Evolutionary conservation across 53 echinoderm and acorn worm species (phyloP).

Genomic region (Stichopus horrens): DNA sequence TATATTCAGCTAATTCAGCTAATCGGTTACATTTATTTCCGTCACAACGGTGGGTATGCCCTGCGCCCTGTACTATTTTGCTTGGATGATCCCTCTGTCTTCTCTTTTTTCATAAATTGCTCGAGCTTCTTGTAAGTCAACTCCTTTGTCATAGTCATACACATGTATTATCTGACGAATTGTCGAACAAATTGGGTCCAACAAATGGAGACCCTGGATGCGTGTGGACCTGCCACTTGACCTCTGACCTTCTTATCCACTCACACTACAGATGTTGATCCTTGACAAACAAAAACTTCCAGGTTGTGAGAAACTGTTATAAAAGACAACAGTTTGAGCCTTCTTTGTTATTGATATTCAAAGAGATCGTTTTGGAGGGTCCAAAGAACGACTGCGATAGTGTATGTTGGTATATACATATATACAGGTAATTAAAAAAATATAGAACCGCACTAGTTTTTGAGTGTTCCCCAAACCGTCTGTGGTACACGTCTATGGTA

Average conservation of each 20-base stretch:
- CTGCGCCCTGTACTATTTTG: too few relatives aligned
- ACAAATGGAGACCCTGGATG: slow-evolving; percentile 9
- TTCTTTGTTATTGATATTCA: slow-evolving; percentile 32
- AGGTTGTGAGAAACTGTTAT: slow-evolving; percentile 11
- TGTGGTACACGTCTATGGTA: too few relatives aligned
- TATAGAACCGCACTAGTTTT: too few relatives aligned
- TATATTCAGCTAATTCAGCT: too few relatives aligned
- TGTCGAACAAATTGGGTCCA: neutral
- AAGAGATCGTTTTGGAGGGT: neutral
- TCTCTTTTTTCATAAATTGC: too few relatives aligned
- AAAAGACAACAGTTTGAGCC: neutral
- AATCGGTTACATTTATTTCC: too few relatives aligned
- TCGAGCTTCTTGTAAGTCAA: too few relatives aligned
- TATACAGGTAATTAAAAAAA: neutral
- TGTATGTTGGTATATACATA: neutral
- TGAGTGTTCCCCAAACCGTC: too few relatives aligned
- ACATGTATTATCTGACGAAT: too few relatives aligned
- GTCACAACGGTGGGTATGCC: too few relatives aligned
- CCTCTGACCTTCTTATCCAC: slow-evolving; percentile 12
- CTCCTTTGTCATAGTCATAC: too few relatives aligned
- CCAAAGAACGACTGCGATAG: slow-evolving; percentile 21
- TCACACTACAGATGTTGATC: slow-evolving; percentile 12
- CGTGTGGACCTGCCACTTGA: slow-evolving; percentile 19
- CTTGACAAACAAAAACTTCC: slow-evolving; percentile 32
- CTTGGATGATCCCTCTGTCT: too few relatives aligned